Conservation (phyloP, 2,113 vertebrate species). For the Melanerpes aurifrons region DNA sequence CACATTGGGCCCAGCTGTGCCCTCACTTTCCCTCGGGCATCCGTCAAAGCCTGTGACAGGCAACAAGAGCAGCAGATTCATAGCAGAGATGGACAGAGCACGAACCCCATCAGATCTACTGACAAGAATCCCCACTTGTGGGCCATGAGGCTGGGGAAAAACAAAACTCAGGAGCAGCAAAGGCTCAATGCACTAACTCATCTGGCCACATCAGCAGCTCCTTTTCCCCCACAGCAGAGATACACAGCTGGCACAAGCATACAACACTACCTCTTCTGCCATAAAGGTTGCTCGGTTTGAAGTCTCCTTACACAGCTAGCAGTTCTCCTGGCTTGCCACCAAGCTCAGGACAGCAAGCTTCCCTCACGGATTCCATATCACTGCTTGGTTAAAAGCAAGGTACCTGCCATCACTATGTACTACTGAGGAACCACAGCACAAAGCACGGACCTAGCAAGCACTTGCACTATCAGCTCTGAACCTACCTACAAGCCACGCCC, state of each 20-base stretch:
- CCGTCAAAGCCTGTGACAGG: background rate
- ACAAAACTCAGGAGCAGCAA: background rate
- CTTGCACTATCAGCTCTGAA: background rate
- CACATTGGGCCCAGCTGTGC: background rate
- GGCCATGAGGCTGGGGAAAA: background rate
- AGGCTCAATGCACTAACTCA: background rate
- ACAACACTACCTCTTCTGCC: background rate
- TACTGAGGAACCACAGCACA: background rate
- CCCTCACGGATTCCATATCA: background rate
- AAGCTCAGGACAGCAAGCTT: background rate
- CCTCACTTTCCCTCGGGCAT: background rate
- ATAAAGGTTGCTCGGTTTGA: background rate
- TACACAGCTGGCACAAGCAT: background rate
- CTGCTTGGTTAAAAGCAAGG: background rate
- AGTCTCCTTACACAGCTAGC: background rate
- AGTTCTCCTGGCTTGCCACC: rapidly evolving
- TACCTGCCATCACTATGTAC: rapidly evolving
- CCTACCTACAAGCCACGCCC: background rate
- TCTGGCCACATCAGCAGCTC: background rate
- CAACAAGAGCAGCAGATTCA: background rate
- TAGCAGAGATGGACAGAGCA: background rate
- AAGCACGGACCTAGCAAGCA: background rate
- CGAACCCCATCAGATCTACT: background rate
- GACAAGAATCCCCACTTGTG: background rate
- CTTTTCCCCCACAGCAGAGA: background rate